Base-by-base conservation (phyloP, 37 sponge, comb jelly and placozoan genomes). In the Lycopodina hypogea region DNA sequence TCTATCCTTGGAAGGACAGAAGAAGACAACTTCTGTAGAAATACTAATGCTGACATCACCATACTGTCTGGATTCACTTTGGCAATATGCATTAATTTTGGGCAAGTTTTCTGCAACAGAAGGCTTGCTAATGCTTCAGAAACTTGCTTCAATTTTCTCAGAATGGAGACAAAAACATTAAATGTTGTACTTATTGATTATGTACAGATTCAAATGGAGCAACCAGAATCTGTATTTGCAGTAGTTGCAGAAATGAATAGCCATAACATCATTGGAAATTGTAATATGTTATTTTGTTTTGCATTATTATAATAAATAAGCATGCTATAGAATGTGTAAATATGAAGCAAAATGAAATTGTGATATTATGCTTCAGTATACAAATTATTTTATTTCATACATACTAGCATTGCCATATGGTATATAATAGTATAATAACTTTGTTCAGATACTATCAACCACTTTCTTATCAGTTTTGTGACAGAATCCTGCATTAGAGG, bases 121-220 rank as follows among this genome's bases (percentile, higher is more conserved):
- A 15, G 33, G 1, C 33, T 67, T 11, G 11, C 4, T 0, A 56
- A 79, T 36, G 70, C 36, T 24, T 69, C 69, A 56, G 1, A 35
- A 19, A 29, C 2, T 17, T 79, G 80, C 68, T 56, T 50, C 9
- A 58, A 39, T 6, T 7, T 33, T 17, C 50, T 69, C 1, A 12
- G 1, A 30, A 17, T 34, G 34, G 9, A 39, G n/a, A 37, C 26
- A 0, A 26, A 55, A 29, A 79, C 80, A 36, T 56, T 79, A 6
- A 79, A 79, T 28, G 39, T 69, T 0, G 24, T 79, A 15, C 26
- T 56, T 23, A 70, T 79, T 11, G 70, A 79, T 41, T 68, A 22
- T 21, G 69, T 70, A 7, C 69, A 79, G 37, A 29, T 11, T 23
- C 69, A 40, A 1, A 24, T 52, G 3, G 26, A 3, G 21, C 33